Percentiles rank a stretch among this genome's conserved stretches.
phyloP scores from a whole-genome alignment of 1,140 invertebrate species.

The Musca domestica region DNA sequence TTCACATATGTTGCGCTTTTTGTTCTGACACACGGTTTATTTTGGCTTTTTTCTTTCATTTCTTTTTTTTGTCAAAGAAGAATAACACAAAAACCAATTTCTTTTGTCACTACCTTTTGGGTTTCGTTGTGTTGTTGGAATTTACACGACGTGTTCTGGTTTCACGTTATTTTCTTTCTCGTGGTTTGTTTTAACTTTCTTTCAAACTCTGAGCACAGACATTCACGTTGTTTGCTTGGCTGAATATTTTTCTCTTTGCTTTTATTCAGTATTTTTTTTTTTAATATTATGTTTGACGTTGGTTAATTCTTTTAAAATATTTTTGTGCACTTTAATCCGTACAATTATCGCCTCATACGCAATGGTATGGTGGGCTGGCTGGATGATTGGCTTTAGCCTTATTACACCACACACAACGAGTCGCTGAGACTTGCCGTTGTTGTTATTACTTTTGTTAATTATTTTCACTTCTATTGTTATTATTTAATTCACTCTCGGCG shows the following conservation, averaged over 20 bases:
- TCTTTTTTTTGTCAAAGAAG: too few species aligned
- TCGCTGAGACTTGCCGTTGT: too few species aligned
- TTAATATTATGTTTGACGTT: not conserved
- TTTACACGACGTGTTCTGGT: too few species aligned
- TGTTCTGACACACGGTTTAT: too few species aligned
- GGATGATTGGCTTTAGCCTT: too few species aligned
- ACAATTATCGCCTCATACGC: not conserved
- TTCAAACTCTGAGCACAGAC: not conserved
- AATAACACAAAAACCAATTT: too few species aligned
- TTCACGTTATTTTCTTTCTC: not conserved
- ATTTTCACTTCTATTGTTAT: not conserved
- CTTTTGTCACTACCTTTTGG: too few species aligned
- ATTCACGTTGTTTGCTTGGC: not conserved
- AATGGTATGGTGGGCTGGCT: too few species aligned
- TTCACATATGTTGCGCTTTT: too few species aligned
- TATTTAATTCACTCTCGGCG: not conserved
- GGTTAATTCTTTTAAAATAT: not conserved
- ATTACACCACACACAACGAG: too few species aligned
- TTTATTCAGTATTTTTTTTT: not conserved
- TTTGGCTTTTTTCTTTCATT: too few species aligned
- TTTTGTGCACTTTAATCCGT: conserved; percentile 16
- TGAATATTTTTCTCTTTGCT: not conserved
- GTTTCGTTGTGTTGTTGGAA: too few species aligned
- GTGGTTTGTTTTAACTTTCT: not conserved
- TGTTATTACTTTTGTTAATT: not conserved